These are phyloP conservation scores for Dromococcyx pavoninus DNA, from an alignment of 2,797 vertebrate species.

Conservation along the genomic window DNA sequence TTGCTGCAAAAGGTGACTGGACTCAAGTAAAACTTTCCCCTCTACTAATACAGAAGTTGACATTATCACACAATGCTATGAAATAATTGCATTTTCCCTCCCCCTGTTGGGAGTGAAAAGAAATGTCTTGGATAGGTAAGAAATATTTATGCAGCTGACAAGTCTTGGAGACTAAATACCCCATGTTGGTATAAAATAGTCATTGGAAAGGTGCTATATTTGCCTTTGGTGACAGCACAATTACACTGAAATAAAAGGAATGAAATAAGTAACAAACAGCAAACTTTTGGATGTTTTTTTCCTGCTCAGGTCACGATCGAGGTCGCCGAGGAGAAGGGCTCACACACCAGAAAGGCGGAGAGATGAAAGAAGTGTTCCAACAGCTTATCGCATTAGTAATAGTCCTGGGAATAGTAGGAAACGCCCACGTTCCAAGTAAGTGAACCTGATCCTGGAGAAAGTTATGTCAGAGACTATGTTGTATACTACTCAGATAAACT, in stretches of 20 bases:
- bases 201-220: neutral
- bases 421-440: slow-evolving; percentile 88
- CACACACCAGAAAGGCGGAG: slow-evolving; percentile 83
- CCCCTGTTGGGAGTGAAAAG: neutral
- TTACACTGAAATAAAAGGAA: neutral
- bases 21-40: neutral
- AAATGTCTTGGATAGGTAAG: neutral
- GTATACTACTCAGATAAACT: neutral
- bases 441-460: no score
- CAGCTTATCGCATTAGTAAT: slow-evolving; percentile 83
- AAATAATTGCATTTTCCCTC: neutral
- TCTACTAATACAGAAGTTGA: neutral
- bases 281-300: neutral
- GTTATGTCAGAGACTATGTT: neutral
- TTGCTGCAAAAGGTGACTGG: neutral
- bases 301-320: slow-evolving; percentile 79
- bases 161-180: neutral
- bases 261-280: neutral
- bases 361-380: slow-evolving; percentile 82
- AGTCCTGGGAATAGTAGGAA: slow-evolving; percentile 83
- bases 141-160: slow-evolving; percentile 3
- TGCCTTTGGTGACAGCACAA: neutral
- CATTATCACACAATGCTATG: neutral
- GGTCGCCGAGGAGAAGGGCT: slow-evolving; percentile 84
- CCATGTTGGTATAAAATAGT: neutral